phyloP scores from a whole-genome alignment of 1,140 invertebrate species.

The Philaenus spumarius region DNA sequence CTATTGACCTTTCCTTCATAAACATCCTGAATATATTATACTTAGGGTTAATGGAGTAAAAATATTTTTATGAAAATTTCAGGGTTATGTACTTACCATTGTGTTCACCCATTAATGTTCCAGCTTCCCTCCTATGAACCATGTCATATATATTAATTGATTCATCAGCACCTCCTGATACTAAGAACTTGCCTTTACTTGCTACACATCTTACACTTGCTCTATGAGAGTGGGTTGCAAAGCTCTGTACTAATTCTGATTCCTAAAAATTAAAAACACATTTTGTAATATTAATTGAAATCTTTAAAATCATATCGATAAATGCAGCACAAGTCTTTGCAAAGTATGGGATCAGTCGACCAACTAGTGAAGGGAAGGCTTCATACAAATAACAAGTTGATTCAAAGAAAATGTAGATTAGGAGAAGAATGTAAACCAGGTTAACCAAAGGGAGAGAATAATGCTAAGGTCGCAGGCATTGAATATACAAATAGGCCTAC shows the following conservation, averaged over 20 bases:
- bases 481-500: too few species aligned
- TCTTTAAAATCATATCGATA: not conserved
- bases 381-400: not conserved
- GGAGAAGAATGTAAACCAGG: not conserved
- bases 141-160: conserved; percentile 81
- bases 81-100: conserved; percentile 47
- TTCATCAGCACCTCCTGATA: conserved; percentile 87
- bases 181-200: conserved; percentile 63
- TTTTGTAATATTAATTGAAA: not conserved
- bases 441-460: too few species aligned
- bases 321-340: not conserved
- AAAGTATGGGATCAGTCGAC: not conserved
- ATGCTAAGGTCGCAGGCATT: too few species aligned
- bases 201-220: conserved; percentile 69
- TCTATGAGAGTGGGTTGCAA: conserved; percentile 80
- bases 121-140: conserved; percentile 63
- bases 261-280: conserved; percentile 35
- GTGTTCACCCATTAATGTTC: conserved; percentile 67
- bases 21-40: too few species aligned
- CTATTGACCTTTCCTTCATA: too few species aligned
- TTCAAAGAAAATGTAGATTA: not conserved
- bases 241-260: conserved; percentile 58
- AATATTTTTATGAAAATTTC: conserved; percentile 7
- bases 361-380: not conserved
- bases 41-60: conserved; percentile 6